Percentiles rank a stretch among this genome's conserved stretches.
These are phyloP conservation scores for Acanthurus tractus DNA, from an alignment of 2,797 vertebrate species.

Conservation along the genomic window DNA sequence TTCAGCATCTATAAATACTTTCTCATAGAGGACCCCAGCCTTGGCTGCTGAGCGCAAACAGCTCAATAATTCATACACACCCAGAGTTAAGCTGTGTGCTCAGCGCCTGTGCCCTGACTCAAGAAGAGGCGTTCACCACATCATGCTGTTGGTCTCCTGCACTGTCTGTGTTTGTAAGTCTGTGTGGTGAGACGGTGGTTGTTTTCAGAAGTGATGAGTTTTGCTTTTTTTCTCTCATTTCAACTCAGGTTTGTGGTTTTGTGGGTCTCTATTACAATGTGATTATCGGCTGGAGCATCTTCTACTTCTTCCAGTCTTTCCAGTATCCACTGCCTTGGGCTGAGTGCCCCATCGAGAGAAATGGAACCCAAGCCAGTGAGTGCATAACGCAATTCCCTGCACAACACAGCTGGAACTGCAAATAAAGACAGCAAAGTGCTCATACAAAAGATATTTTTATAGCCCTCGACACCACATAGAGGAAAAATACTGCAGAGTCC, in stretches of 20 bases:
- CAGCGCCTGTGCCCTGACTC: constrained; percentile 33
- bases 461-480: not conserved
- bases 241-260: constrained; percentile 88
- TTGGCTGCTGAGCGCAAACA: constrained; percentile 77
- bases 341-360: constrained; percentile 91
- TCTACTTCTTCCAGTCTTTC: constrained; percentile 97
- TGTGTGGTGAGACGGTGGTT: constrained; percentile 18
- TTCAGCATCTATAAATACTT: constrained; percentile 85
- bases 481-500: constrained; percentile 8
- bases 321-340: constrained; percentile 96
- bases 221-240: constrained; percentile 22
- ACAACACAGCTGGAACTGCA: constrained; percentile 15
- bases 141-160: constrained; percentile 5
- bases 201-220: constrained; percentile 7
- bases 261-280: constrained; percentile 97
- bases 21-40: constrained; percentile 62
- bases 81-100: constrained; percentile 62
- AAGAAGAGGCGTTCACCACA: constrained; percentile 26
- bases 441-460: not conserved
- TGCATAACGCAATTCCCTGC: constrained; percentile 26
- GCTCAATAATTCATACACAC: constrained; percentile 86
- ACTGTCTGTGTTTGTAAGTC: constrained; percentile 17
- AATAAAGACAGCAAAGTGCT: not conserved
- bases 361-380: constrained; percentile 91
- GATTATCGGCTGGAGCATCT: constrained; percentile 97